A percentile compares a stretch with the other conserved stretches of the same genome.
phyloP scores from a whole-genome alignment of 2,113 vertebrate species.

The Equus quagga region DNA sequence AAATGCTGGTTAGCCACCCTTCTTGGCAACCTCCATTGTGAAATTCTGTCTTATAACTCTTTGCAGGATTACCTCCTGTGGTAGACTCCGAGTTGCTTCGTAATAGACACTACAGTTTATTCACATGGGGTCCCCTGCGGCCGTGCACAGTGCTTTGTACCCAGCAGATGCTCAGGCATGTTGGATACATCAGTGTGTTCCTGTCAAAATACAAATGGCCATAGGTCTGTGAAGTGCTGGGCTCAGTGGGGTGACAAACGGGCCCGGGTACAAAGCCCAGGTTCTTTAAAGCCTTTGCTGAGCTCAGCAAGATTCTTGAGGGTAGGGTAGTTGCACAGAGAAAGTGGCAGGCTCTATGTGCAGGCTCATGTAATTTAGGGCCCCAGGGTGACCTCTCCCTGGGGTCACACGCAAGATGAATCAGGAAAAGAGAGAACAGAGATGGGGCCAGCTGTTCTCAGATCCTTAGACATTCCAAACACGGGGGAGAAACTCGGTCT shows the following conservation, averaged over 20 bases:
- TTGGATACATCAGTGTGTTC: neutral
- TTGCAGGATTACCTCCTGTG: neutral
- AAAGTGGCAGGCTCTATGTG: neutral
- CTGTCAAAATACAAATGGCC: neutral
- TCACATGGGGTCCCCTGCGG: neutral
- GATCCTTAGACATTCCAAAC: slow-evolving; percentile 55
- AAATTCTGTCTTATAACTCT: neutral
- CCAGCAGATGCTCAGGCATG: neutral
- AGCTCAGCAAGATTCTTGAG: neutral
- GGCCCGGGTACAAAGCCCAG: neutral
- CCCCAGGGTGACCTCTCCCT: slow-evolving; percentile 29
- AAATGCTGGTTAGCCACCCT: neutral
- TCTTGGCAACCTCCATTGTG: neutral
- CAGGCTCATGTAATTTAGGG: slow-evolving; percentile 36
- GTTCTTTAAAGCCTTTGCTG: neutral
- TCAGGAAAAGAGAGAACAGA: slow-evolving; percentile 55
- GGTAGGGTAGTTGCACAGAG: neutral
- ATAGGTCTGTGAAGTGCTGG: neutral
- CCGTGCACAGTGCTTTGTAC: neutral
- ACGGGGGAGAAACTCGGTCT: slow-evolving; percentile 3
- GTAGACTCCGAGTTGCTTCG: neutral
- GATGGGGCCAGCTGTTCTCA: slow-evolving; percentile 54
- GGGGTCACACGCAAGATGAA: slow-evolving; percentile 67
- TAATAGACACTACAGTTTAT: neutral
- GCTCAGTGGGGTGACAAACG: neutral